Evolutionary conservation across 2,113 vertebrate species (phyloP).

Genomic region (Lycaon pictus): DNA sequence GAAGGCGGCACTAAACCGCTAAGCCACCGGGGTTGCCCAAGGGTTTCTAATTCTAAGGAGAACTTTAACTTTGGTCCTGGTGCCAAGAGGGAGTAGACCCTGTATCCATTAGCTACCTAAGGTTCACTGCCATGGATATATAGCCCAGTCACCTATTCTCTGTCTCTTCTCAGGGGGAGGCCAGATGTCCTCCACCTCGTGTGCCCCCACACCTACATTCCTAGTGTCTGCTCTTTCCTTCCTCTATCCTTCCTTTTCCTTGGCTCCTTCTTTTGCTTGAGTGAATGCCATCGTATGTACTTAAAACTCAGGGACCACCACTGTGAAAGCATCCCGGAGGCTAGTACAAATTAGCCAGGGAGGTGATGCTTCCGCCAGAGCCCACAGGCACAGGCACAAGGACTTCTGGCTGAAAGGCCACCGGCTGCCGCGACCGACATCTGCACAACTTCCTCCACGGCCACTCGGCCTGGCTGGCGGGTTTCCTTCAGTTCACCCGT

Average conservation of each 20-base stretch:
- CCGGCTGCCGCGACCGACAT: accelerated
- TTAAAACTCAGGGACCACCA: neutral
- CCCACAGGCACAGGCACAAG: neutral
- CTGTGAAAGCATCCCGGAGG: neutral
- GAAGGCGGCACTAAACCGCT: too few relatives aligned
- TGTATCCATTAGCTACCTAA: neutral
- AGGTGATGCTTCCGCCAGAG: neutral
- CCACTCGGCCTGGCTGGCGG: neutral
- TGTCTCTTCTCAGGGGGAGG: neutral
- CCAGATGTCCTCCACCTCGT: neutral
- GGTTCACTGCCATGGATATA: neutral
- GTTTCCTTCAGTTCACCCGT: neutral
- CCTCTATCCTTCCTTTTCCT: neutral
- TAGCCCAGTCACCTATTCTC: neutral
- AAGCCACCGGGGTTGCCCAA: too few relatives aligned
- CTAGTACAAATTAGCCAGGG: neutral
- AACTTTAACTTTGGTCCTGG: neutral
- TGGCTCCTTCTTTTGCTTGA: neutral
- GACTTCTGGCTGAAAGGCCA: neutral
- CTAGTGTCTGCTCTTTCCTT: neutral
- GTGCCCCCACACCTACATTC: neutral
- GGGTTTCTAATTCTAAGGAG: neutral
- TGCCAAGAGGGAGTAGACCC: neutral
- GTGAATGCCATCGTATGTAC: neutral
- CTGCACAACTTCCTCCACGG: neutral